Evolutionary conservation across 2,797 vertebrate species (phyloP), one percentile per base, ranked within the genome.

Genomic region (Distichodus sexfasciatus): DNA sequence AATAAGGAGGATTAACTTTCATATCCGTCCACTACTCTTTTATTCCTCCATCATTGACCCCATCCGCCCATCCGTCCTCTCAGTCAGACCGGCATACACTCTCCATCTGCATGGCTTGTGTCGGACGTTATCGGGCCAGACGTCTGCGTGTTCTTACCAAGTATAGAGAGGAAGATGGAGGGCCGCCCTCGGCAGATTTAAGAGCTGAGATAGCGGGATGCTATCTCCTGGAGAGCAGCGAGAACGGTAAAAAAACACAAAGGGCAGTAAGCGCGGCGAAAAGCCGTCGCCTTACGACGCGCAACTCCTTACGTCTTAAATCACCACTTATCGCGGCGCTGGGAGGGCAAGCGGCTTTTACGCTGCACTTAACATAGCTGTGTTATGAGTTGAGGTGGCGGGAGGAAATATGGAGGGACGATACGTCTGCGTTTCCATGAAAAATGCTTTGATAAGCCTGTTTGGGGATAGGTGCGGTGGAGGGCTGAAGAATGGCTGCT

Each of bases 321-420:
- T 59, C 57, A 59, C 43, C 41, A 43, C 57, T 59, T 59, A 59
- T 28, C 36, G 28, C 43, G 19, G n/a, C 36, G 21, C 11, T 1
- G 38, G 57, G 57, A 59, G 57, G 26, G 10, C 21, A 59, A 41
- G 41, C 57, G 43, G 57, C 35, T 38, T 41, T 29, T 24, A 24
- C 46, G 11, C 23, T 59, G 57, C 57, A 59, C 57, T 59, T 59
- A 59, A 59, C 57, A 59, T 59, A 59, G 43, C 57, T 59, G 9
- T 41, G 36, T 26, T 28, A 59, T 59, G 57, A 59, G 57, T 23
- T 8, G 57, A 58, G 35, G 23, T 58, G 55, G 41, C 12, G 14
- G 38, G 21, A 43, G 57, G 57, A 59, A 59, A 43, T 43, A 23
- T 59, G 24, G 57, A 59, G 57, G 57, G 38, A 7, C n/a, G 24